These are phyloP conservation scores for Halictus rubicundus DNA, from an alignment of 1,140 invertebrate genomes.

Conservation along the genomic window DNA sequence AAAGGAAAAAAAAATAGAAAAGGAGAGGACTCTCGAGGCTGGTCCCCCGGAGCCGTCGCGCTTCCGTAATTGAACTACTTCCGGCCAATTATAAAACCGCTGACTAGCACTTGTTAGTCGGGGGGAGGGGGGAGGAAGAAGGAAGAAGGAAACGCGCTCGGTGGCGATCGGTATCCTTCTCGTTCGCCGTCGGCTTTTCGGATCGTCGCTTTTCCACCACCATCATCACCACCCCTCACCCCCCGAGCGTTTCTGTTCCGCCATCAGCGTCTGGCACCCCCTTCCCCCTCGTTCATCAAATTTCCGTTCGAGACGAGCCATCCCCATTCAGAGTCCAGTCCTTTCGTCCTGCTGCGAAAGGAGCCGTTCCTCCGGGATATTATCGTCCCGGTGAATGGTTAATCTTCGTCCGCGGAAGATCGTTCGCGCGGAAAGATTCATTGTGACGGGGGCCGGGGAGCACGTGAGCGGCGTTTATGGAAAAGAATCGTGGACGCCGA, in stretches of 20 bases:
- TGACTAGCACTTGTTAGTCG: slow-evolving; percentile 66
- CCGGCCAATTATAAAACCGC: slow-evolving; percentile 73
- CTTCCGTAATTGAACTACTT: slow-evolving; percentile 72
- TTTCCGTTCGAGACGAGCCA: too few species aligned
- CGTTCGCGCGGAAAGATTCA: slow-evolving; percentile 17
- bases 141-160: slow-evolving; percentile 46
- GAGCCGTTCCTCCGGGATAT: slow-evolving; percentile 33
- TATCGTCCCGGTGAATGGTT: slow-evolving; percentile 36
- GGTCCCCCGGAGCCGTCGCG: slow-evolving; percentile 49
- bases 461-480: neutral
- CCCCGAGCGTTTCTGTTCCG: too few species aligned
- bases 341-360: slow-evolving; percentile 12
- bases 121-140: too few species aligned
- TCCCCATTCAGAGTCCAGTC: slow-evolving; percentile 4
- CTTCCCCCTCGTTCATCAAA: too few species aligned
- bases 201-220: slow-evolving; percentile 1
- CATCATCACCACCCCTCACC: too few species aligned
- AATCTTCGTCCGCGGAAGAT: slow-evolving; percentile 37
- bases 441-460: neutral
- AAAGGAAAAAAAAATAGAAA: too few species aligned
- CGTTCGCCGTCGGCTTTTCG: neutral
- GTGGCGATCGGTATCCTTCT: neutral
- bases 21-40: slow-evolving; percentile 36
- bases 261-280: too few species aligned
- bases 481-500: neutral